Conservation (phyloP, 1,140 invertebrate genomes). For the Microplitis demolitor region DNA sequence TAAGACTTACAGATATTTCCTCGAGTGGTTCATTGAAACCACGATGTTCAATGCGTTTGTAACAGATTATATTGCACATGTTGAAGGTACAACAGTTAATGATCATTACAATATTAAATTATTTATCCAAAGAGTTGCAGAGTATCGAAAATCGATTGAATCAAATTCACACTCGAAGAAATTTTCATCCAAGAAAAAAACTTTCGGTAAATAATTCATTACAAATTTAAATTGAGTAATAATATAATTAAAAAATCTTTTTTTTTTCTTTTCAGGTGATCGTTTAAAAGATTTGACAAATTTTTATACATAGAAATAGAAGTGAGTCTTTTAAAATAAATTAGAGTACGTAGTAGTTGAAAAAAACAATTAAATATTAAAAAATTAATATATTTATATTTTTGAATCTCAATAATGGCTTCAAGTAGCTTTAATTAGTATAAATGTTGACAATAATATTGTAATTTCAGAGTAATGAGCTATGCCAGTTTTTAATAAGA, state of each 20-base stretch:
- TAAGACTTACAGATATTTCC: constrained; percentile 70
- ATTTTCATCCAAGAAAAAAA: constrained; percentile 31
- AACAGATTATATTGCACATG: constrained; percentile 26
- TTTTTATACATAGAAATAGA: constrained; percentile 20
- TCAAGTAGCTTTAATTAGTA: constrained; percentile 22
- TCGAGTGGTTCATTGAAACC: constrained; percentile 84
- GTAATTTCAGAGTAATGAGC: background rate
- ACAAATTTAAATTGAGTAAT: background rate
- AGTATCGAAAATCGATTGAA: constrained; percentile 27
- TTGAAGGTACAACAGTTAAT: constrained; percentile 13
- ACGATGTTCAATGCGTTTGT: constrained; percentile 73
- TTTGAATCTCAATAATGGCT: background rate
- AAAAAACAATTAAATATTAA: background rate
- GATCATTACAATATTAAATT: constrained; percentile 29
- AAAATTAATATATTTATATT: background rate
- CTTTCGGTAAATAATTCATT: constrained; percentile 25
- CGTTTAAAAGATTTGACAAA: constrained; percentile 33
- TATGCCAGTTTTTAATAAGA: background rate
- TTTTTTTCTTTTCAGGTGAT: constrained; percentile 27
- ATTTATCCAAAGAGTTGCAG: constrained; percentile 30
- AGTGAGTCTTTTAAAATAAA: too few relatives aligned
- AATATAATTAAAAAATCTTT: background rate
- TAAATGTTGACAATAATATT: background rate
- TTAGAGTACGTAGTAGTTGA: too few relatives aligned
- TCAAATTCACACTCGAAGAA: constrained; percentile 29